A percentile compares a stretch with the other conserved stretches of the same genome.
Conservation (phyloP, 2,888 invertebrate genomes). For the Dolomedes plantarius region DNA sequence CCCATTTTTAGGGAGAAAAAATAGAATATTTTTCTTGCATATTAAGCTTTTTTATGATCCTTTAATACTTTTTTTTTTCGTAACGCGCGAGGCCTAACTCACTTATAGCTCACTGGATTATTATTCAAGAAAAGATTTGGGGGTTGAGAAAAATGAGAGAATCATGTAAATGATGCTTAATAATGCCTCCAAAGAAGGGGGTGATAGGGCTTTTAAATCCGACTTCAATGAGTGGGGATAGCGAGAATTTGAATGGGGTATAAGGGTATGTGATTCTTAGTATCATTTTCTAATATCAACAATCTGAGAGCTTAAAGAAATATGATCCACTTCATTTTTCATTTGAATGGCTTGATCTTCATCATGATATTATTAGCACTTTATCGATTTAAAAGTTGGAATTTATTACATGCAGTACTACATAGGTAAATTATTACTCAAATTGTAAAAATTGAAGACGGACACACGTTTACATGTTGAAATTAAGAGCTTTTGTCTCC, state of each 20-base stretch:
- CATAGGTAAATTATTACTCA: no score
- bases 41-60: neutral
- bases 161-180: conserved; percentile 64
- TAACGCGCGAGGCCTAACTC: neutral
- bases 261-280: neutral
- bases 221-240: neutral
- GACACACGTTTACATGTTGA: no score
- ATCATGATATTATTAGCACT: no score
- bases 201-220: neutral
- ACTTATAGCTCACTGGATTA: conserved; percentile 46
- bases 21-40: neutral
- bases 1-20: neutral
- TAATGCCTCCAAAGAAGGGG: conserved; percentile 13
- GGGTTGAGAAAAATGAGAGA: conserved; percentile 36
- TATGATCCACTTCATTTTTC: no score
- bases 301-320: no score
- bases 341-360: no score
- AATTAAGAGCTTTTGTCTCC: no score
- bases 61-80: conserved; percentile 25
- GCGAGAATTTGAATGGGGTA: neutral
- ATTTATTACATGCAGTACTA: no score
- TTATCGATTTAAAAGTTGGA: no score
- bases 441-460: no score
- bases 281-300: no score
- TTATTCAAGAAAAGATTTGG: conserved; percentile 47